Conservation (phyloP, 2,888 invertebrate genomes). For the Agapostemon virescens region DNA sequence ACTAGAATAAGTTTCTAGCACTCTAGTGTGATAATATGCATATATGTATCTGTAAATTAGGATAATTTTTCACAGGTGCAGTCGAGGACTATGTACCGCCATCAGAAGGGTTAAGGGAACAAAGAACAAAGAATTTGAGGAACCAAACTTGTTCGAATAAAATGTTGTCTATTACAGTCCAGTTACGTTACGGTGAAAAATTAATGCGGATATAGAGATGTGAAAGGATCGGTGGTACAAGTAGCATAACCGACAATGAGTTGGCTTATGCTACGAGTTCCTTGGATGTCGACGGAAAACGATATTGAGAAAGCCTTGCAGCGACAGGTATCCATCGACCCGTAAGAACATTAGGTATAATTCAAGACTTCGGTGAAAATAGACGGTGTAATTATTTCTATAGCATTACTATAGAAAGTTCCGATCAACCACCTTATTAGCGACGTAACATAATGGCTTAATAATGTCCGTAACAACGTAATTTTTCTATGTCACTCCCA, state of each 20-base stretch:
- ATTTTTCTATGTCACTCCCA: slow-evolving; percentile 31
- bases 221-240: neutral
- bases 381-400: slow-evolving; percentile 46
- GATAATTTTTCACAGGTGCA: no score
- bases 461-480: slow-evolving; percentile 28
- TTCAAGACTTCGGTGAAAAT: slow-evolving; percentile 28
- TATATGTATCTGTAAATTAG: no score
- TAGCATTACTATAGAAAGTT: slow-evolving; percentile 33
- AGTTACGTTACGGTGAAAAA: no score
- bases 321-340: slow-evolving; percentile 12
- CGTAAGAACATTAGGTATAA: slow-evolving; percentile 18
- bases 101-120: no score
- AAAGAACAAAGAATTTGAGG: no score
- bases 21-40: no score
- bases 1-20: no score
- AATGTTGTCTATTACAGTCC: no score
- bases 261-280: neutral
- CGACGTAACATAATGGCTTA: slow-evolving; percentile 36
- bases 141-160: no score
- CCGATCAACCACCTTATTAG: slow-evolving; percentile 32
- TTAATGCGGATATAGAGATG: neutral
- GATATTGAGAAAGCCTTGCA: slow-evolving; percentile 27
- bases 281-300: slow-evolving; percentile 1
- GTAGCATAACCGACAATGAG: neutral
- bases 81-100: no score